phyloP scores from a whole-genome alignment of 2,113 vertebrate species.

The Pygathrix nemaeus region DNA sequence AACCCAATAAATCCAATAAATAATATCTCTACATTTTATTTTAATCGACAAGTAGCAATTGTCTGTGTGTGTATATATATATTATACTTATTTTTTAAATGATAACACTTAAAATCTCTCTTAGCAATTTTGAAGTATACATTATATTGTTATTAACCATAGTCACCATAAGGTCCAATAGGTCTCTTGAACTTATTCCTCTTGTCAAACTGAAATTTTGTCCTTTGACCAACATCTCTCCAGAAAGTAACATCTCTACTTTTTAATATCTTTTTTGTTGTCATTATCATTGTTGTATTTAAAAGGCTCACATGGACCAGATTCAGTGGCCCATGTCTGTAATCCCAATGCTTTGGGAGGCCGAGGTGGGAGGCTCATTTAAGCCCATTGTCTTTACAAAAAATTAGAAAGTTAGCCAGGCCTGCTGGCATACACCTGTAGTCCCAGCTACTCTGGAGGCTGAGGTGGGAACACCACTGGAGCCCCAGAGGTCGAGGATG shows the following conservation, averaged over 20 bases:
- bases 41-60: background rate
- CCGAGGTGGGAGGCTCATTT: too few relatives aligned
- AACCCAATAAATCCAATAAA: background rate
- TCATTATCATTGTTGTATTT: background rate
- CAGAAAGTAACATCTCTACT: background rate
- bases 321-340: too few relatives aligned
- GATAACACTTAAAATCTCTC: background rate
- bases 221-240: background rate
- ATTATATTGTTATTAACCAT: background rate
- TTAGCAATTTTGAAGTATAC: background rate
- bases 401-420: too few relatives aligned
- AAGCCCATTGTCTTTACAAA: too few relatives aligned
- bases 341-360: too few relatives aligned
- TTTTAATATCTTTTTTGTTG: background rate
- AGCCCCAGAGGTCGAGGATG: too few relatives aligned
- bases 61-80: background rate
- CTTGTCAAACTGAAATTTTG: background rate
- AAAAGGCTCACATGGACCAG: background rate
- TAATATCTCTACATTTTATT: background rate
- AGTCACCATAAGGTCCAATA: background rate
- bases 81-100: background rate
- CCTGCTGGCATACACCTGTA: too few relatives aligned
- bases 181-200: background rate
- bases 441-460: too few relatives aligned
- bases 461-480: too few relatives aligned